Percentiles rank a stretch among this genome's conserved stretches.
These are phyloP conservation scores for Alethe diademata DNA, from an alignment of 2,113 vertebrate species.

Conservation along the genomic window DNA sequence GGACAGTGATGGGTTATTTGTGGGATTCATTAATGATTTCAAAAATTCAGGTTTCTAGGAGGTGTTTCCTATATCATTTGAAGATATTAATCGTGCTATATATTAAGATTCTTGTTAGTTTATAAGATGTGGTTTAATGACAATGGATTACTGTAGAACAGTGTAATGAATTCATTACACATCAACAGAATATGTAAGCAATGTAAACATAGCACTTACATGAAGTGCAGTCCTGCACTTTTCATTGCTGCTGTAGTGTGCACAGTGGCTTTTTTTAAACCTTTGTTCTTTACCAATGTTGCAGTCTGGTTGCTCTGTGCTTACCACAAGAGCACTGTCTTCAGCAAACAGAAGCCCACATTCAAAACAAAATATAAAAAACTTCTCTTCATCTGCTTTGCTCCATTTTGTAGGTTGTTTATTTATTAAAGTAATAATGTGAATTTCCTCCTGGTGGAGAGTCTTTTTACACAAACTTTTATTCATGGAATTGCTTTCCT, in stretches of 20 bases:
- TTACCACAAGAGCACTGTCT: fast-evolving
- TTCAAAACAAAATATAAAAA: neutral
- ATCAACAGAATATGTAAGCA: neutral
- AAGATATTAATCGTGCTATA: too few species aligned
- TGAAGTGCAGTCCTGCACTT: neutral
- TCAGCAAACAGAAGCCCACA: neutral
- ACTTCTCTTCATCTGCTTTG: neutral
- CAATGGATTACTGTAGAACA: neutral
- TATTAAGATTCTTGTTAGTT: neutral
- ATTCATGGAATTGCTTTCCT: neutral
- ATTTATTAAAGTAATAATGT: neutral
- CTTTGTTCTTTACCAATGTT: neutral
- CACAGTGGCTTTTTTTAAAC: neutral
- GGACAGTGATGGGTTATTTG: neutral
- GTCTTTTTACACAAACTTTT: neutral
- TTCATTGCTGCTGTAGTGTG: neutral
- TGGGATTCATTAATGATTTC: neutral
- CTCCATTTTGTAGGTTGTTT: neutral
- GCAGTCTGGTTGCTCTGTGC: neutral
- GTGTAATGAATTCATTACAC: neutral
- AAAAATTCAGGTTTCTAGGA: neutral
- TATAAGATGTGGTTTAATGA: neutral
- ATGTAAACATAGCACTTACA: neutral
- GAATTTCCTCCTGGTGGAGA: neutral
- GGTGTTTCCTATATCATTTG: neutral